Conservation (phyloP, 2,797 vertebrate genomes). For the Melanitta fusca region DNA sequence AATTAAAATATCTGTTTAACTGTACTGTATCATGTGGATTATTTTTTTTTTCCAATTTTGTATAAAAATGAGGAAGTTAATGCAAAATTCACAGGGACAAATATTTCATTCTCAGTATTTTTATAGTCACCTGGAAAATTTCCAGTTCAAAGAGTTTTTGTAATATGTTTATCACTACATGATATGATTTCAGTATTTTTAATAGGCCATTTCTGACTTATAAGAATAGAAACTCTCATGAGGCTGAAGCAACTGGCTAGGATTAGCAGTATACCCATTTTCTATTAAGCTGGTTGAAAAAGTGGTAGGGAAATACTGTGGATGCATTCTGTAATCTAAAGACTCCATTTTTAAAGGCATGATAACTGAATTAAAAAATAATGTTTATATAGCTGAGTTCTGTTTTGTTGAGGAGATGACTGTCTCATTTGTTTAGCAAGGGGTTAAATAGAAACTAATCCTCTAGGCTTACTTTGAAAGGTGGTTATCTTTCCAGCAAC, state of each 20-base stretch:
- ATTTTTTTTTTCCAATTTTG: background rate
- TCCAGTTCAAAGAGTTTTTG: conserved; percentile 38
- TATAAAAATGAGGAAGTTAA: background rate
- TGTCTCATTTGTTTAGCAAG: conserved; percentile 36
- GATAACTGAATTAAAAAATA: conserved; percentile 23
- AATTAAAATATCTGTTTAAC: background rate
- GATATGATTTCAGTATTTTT: conserved; percentile 59
- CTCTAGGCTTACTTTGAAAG: conserved; percentile 49
- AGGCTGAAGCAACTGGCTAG: conserved; percentile 51
- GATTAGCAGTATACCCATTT: conserved; percentile 32
- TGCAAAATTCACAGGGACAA: background rate
- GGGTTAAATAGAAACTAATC: conserved; percentile 54
- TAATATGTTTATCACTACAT: conserved; percentile 13
- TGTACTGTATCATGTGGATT: background rate
- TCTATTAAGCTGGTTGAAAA: conserved; percentile 35
- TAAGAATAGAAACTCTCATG: conserved; percentile 48
- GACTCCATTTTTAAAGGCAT: conserved; percentile 36
- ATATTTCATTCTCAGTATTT: background rate
- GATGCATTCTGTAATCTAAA: conserved; percentile 35
- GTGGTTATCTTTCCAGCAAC: conserved; percentile 52
- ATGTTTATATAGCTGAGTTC: conserved; percentile 52
- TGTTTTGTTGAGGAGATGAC: conserved; percentile 10
- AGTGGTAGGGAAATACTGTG: conserved; percentile 27
- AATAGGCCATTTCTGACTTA: conserved; percentile 12
- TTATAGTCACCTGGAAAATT: conserved; percentile 18